Evolutionary conservation across 1,140 invertebrate genomes (phyloP).

Genomic region (Drosophila kikkawai): DNA sequence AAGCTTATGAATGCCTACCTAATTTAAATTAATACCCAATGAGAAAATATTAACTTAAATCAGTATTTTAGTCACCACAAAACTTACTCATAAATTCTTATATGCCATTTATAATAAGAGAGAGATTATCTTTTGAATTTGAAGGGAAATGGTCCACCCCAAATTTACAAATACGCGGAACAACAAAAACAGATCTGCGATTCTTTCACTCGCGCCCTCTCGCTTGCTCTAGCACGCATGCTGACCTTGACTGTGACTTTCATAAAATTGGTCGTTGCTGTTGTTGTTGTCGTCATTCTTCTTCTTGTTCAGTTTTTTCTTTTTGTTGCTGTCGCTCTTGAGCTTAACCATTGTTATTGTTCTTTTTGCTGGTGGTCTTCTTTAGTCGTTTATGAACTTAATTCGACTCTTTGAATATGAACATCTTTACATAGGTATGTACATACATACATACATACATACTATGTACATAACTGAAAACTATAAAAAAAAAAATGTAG

Average conservation of each 20-base stretch:
- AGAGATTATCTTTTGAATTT: background rate
- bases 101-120: background rate
- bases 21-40: background rate
- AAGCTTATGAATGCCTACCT: too few species aligned
- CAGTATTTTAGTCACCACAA: background rate
- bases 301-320: conserved; percentile 18
- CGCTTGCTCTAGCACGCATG: conserved; percentile 65
- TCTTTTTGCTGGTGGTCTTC: conserved; percentile 39
- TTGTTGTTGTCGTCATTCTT: conserved; percentile 31
- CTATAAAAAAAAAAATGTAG: background rate
- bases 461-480: background rate
- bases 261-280: conserved; percentile 76
- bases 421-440: background rate
- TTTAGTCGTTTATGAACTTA: conserved; percentile 61
- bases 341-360: conserved; percentile 52
- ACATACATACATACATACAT: background rate
- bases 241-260: conserved; percentile 84
- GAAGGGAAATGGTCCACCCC: conserved; percentile 15
- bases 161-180: conserved; percentile 9
- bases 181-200: conserved; percentile 48
- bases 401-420: conserved; percentile 51
- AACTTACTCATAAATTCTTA: conserved; percentile 1
- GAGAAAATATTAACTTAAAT: background rate
- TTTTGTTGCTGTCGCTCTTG: conserved; percentile 31
- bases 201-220: conserved; percentile 29